Conservation (phyloP, 1,140 invertebrate genomes). For the Berghia stephanieae region DNA sequence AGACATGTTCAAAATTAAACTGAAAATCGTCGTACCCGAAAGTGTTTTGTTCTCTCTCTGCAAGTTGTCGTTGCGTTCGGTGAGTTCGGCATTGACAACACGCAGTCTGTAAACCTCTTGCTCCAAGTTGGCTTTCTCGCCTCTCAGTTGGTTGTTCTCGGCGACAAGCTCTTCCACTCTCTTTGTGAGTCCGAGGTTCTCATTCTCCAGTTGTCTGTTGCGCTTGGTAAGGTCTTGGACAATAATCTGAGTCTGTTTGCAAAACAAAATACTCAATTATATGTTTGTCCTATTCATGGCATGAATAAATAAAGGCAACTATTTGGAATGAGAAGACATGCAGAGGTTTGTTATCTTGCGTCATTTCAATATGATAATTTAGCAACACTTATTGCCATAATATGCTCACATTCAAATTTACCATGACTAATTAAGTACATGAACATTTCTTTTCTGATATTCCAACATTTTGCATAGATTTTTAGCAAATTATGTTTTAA, state of each 20-base stretch:
- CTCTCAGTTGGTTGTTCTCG: conserved; percentile 53
- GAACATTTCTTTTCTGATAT: background rate
- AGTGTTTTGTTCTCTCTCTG: conserved; percentile 65
- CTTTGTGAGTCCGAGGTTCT: conserved; percentile 57
- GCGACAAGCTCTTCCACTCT: conserved; percentile 58
- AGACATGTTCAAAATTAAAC: background rate
- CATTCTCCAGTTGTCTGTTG: conserved; percentile 63
- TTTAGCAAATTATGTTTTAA: background rate
- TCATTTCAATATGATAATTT: too few relatives aligned
- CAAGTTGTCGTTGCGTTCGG: conserved; percentile 62
- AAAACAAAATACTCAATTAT: background rate
- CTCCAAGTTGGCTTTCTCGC: conserved; percentile 61
- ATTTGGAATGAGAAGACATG: too few relatives aligned
- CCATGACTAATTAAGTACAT: too few relatives aligned
- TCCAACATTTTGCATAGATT: background rate
- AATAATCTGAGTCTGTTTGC: conserved; percentile 58
- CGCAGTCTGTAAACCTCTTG: conserved; percentile 59
- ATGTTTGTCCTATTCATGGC: too few relatives aligned
- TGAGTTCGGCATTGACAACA: conserved; percentile 59
- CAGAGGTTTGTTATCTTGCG: too few relatives aligned
- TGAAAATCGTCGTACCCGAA: conserved; percentile 49
- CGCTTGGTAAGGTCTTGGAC: conserved; percentile 63
- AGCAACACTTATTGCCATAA: too few relatives aligned
- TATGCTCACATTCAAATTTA: too few relatives aligned
- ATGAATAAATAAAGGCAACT: too few relatives aligned